Evolutionary conservation across 23 tunicate genomes (phyloP).

Genomic region (Diplosoma virens): DNA sequence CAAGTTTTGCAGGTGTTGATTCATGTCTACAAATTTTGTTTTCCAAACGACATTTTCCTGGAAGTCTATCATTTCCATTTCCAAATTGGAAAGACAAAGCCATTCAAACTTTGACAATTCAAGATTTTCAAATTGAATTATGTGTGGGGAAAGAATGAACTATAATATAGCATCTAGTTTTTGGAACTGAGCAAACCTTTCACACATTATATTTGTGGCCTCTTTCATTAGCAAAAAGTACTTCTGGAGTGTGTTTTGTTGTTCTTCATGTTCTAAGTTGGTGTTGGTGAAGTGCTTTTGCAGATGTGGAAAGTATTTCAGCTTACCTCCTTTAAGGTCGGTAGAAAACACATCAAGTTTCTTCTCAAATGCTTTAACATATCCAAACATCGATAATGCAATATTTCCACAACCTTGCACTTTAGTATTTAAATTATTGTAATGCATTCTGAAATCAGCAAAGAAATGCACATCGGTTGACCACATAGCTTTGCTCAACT

Average conservation of each 20-base stretch:
- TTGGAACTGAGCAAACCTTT: slow-evolving; percentile 11
- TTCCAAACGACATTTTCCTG: slow-evolving; percentile 35
- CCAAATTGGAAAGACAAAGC: slow-evolving; percentile 21
- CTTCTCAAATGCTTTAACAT: slow-evolving; percentile 30
- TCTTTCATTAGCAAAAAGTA: slow-evolving; percentile 6
- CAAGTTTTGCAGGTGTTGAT: neutral
- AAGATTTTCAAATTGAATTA: slow-evolving; percentile 16
- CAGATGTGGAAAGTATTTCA: slow-evolving; percentile 19
- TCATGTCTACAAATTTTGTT: slow-evolving; percentile 7
- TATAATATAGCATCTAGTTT: slow-evolving; percentile 13
- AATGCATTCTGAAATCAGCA: slow-evolving; percentile 22
- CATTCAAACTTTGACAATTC: slow-evolving; percentile 11
- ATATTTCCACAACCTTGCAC: slow-evolving; percentile 1
- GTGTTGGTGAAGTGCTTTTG: slow-evolving; percentile 17
- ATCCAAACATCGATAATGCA: neutral
- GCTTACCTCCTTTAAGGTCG: slow-evolving; percentile 5
- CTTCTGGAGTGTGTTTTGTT: slow-evolving; percentile 12
- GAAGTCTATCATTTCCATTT: slow-evolving; percentile 43
- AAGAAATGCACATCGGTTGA: slow-evolving; percentile 14
- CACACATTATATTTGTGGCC: neutral
- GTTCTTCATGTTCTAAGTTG: slow-evolving; percentile 3
- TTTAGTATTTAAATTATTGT: slow-evolving; percentile 19
- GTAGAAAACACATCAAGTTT: slow-evolving; percentile 22
- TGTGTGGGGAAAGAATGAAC: slow-evolving; percentile 22
- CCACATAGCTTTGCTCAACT: slow-evolving; percentile 16